Evolutionary conservation across 2,113 vertebrate species (phyloP).

Genomic region (Calonectris borealis): DNA sequence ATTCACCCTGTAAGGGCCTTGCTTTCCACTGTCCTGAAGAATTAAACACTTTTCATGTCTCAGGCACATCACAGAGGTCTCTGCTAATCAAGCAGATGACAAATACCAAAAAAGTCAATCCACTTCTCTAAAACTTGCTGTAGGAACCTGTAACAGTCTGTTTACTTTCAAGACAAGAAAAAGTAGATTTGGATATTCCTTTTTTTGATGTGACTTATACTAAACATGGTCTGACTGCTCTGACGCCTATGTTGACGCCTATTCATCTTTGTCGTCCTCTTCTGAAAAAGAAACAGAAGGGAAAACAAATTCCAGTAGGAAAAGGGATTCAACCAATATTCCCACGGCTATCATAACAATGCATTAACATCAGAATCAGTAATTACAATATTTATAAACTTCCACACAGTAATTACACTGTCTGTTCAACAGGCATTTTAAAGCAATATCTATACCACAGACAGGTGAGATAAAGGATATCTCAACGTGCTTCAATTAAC

Average conservation of each 20-base stretch:
- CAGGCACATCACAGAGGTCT: rapidly evolving
- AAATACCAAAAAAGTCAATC: neutral
- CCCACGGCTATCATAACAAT: neutral
- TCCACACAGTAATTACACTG: neutral
- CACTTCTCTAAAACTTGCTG: neutral
- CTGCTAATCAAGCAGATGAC: neutral
- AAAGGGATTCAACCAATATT: neutral
- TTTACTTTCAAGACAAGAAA: neutral
- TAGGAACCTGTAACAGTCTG: neutral
- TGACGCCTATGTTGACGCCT: neutral
- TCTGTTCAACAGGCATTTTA: neutral
- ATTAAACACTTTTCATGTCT: neutral
- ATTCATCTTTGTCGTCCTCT: neutral
- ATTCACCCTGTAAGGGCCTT: neutral
- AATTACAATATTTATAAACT: neutral
- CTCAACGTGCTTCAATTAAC: neutral
- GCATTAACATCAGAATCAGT: neutral
- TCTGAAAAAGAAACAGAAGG: neutral
- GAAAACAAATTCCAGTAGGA: neutral
- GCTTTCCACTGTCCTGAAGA: neutral
- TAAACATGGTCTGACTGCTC: neutral
- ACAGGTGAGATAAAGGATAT: neutral
- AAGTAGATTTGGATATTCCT: neutral
- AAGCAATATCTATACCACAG: neutral
- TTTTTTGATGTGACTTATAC: neutral